A percentile compares a stretch with the other conserved stretches of the same genome.
These are phyloP conservation scores for Cephus spinipes DNA, from an alignment of 2,888 invertebrate genomes.

Conservation along the genomic window DNA sequence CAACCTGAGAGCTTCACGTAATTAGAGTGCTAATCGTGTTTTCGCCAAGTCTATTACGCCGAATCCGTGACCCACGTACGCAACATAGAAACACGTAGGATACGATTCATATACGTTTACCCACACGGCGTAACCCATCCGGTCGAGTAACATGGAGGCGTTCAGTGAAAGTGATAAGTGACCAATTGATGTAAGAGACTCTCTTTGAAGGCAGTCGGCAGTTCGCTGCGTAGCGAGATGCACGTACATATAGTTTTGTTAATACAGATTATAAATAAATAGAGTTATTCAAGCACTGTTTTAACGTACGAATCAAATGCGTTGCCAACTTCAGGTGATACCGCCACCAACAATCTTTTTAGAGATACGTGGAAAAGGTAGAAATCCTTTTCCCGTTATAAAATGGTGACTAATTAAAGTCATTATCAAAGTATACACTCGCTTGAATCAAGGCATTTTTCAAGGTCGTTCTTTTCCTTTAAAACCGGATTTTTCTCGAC, in stretches of 20 bases:
- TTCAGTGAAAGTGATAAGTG: conserved; percentile 48
- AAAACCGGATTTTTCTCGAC: not conserved
- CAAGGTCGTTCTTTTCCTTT: not conserved
- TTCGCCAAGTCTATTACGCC: conserved; percentile 8
- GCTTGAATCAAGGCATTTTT: not conserved
- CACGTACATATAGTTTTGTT: not conserved
- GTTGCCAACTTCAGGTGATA: not conserved
- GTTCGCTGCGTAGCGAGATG: not conserved
- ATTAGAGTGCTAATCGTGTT: conserved; percentile 17
- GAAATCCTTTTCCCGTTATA: not conserved
- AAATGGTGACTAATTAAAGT: not conserved
- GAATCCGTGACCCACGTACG: conserved; percentile 8
- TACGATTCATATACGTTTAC: not conserved
- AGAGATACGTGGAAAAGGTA: not conserved
- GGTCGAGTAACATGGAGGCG: conserved; percentile 9
- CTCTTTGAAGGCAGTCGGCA: conserved; percentile 13
- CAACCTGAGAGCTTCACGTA: conserved; percentile 8
- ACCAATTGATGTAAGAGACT: conserved; percentile 44
- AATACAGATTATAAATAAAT: not conserved
- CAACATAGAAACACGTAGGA: conserved; percentile 1
- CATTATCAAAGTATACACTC: not conserved
- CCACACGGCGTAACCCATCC: not conserved
- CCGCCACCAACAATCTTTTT: not conserved
- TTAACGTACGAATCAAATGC: no score
- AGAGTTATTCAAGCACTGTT: not conserved